Evolutionary conservation across 2,797 vertebrate genomes (phyloP), one percentile per base, ranked within the genome.

Genomic region (Falco biarmicus): DNA sequence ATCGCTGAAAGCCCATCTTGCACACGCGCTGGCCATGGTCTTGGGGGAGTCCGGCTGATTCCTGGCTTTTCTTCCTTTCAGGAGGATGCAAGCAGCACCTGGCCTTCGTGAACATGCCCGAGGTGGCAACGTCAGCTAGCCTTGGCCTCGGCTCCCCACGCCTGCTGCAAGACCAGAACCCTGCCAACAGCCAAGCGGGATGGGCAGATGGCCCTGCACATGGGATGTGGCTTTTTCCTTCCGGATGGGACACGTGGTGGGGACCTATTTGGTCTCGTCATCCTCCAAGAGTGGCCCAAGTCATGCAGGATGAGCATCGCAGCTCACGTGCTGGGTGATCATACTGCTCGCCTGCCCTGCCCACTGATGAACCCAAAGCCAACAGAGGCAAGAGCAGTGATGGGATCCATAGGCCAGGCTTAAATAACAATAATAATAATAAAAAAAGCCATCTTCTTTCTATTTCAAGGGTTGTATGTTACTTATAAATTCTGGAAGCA

Each of bases 401-500:
- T 24, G 39, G 56, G 78, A 51, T 74, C 75, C 39, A 37, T 39
- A 87, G 48, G 34, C 63, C 34, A 89, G 89, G 41, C 37, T 75
- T 74, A 68, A 85, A 51, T n/a, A 57, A 91, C n/a, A 53, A 66
- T 22, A 70, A 48, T 59, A 32, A 59, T 28, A 20, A 53, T 7
- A 39, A 25, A 45, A n/a, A 64, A 37, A 41, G 21, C 56, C 56
- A 45, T 20, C 34, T 74, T 59, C 63, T 73, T 43, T 66, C 47
- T 31, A 5, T 77, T 84, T 60, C 73, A 70, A 51, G 19, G 2
- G 41, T 29, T 79, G 39, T 25, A 13, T 10, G 32, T 51, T 45
- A 84, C 70, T 95, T 82, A 84, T 34, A 69, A 84, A 88, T 91
- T 87, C 95, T 84, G 83, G 87, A 90, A 93, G 83, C 22, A 7